A percentile compares a stretch with the other conserved stretches of the same genome.
These are phyloP conservation scores for Cervus canadensis DNA, from an alignment of 2,113 vertebrate genomes.

Conservation along the genomic window DNA sequence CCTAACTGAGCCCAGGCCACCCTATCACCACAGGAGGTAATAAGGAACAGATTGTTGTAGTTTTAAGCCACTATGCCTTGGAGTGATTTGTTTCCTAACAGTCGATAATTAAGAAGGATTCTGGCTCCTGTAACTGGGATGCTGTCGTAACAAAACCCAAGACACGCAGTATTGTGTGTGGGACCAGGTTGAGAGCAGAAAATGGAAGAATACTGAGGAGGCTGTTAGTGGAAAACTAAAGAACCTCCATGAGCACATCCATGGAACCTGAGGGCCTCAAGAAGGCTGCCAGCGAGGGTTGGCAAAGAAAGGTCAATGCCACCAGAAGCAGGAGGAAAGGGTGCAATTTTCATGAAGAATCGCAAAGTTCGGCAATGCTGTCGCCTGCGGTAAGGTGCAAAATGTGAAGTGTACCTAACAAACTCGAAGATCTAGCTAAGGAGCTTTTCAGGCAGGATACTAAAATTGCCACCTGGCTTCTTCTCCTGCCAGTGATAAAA, in stretches of 20 bases:
- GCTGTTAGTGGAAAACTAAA: background rate
- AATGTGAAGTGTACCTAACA: background rate
- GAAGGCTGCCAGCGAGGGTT: background rate
- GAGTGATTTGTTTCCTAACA: background rate
- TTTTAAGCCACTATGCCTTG: background rate
- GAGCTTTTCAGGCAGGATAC: background rate
- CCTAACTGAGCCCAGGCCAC: background rate
- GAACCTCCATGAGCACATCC: background rate
- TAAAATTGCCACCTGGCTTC: background rate
- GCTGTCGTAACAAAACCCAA: background rate
- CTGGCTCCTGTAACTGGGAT: background rate
- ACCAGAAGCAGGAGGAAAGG: background rate
- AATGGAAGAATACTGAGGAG: background rate
- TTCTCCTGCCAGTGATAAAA: slow-evolving; percentile 4
- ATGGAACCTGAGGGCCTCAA: background rate
- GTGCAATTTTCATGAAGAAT: background rate
- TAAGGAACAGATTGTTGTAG: background rate
- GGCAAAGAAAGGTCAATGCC: background rate
- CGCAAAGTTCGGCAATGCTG: background rate
- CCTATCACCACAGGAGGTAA: background rate
- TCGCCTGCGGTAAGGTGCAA: background rate
- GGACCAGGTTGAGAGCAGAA: background rate
- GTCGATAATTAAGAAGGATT: background rate
- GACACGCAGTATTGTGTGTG: background rate
- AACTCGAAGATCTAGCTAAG: background rate